These are phyloP conservation scores for Myoxocephalus aenaeus DNA, from an alignment of 2,797 vertebrate species.

Conservation along the genomic window DNA sequence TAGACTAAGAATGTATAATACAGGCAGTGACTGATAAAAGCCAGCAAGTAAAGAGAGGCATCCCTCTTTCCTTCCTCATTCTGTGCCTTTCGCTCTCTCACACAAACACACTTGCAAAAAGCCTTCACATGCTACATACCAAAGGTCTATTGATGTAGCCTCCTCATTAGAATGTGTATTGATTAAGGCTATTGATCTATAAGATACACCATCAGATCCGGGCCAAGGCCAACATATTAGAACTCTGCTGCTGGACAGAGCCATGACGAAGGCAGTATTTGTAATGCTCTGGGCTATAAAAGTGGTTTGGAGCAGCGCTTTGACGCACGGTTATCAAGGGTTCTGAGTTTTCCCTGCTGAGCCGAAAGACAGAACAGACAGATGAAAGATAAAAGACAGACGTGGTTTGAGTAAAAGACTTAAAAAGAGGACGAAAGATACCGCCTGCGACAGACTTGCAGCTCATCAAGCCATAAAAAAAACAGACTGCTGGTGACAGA, in stretches of 20 bases:
- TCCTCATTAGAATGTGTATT: constrained; percentile 75
- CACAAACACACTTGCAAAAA: constrained; percentile 5
- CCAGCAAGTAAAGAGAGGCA: not conserved
- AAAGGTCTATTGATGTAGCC: constrained; percentile 54
- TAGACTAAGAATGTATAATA: not conserved
- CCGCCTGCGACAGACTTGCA: constrained; percentile 32
- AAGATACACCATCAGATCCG: constrained; percentile 69
- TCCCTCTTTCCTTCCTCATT: not conserved
- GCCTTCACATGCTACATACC: constrained; percentile 52
- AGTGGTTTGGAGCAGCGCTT: constrained; percentile 25
- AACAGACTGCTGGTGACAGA: constrained; percentile 38
- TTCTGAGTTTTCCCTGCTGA: constrained; percentile 44
- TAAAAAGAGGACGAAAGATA: constrained; percentile 21
- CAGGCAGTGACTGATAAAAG: not conserved
- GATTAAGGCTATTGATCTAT: constrained; percentile 75
- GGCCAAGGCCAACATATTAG: constrained; percentile 58
- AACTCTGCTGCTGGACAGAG: constrained; percentile 26
- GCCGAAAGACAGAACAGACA: constrained; percentile 31
- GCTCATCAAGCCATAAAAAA: constrained; percentile 56
- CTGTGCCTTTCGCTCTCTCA: constrained; percentile 2
- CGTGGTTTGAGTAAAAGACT: constrained; percentile 19
- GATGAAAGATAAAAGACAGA: constrained; percentile 44
- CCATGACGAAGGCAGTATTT: constrained; percentile 45
- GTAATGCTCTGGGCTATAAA: constrained; percentile 29
- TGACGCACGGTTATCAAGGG: constrained; percentile 43